Percentiles rank a stretch among this genome's conserved stretches.
phyloP scores from a whole-genome alignment of 1,140 invertebrate genomes.

The Melipona quadrifasciata region DNA sequence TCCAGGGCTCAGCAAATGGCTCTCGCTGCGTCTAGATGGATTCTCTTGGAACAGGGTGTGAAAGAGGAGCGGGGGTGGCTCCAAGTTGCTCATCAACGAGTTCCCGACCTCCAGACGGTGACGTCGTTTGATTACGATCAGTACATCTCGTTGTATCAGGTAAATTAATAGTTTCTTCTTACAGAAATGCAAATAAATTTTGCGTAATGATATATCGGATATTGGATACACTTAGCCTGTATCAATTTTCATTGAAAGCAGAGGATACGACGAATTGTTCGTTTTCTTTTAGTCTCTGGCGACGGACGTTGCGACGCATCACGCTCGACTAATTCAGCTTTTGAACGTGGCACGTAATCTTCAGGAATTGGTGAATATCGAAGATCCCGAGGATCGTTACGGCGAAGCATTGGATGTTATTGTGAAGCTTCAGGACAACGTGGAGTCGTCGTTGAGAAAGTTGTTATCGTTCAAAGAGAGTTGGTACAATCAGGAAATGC shows the following conservation, averaged over 20 bases:
- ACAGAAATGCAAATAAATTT: neutral
- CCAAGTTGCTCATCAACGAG: conserved; percentile 89
- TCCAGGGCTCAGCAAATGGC: conserved; percentile 91
- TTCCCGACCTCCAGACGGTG: conserved; percentile 89
- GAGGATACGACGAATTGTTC: neutral
- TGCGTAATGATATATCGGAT: neutral
- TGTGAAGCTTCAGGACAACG: conserved; percentile 87
- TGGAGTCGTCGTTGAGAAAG: conserved; percentile 86
- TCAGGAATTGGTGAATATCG: conserved; percentile 88
- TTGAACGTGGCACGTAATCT: conserved; percentile 87
- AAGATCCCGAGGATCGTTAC: conserved; percentile 87
- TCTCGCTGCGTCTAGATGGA: conserved; percentile 91
- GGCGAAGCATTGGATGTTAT: conserved; percentile 87
- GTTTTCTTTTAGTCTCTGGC: conserved; percentile 84
- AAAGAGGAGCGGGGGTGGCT: conserved; percentile 92
- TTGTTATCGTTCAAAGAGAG: conserved; percentile 88
- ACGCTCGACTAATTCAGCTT: conserved; percentile 88
- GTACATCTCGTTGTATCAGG: conserved; percentile 90
- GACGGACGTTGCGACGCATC: conserved; percentile 89
- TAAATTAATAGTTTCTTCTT: conserved; percentile 54
- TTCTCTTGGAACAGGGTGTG: conserved; percentile 89
- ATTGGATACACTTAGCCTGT: neutral
- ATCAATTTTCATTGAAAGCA: neutral
- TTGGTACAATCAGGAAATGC: conserved; percentile 87
- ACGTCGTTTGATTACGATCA: conserved; percentile 91